phyloP scores from a whole-genome alignment of 2,113 vertebrate genomes.

The Rousettus leschenaultii region DNA sequence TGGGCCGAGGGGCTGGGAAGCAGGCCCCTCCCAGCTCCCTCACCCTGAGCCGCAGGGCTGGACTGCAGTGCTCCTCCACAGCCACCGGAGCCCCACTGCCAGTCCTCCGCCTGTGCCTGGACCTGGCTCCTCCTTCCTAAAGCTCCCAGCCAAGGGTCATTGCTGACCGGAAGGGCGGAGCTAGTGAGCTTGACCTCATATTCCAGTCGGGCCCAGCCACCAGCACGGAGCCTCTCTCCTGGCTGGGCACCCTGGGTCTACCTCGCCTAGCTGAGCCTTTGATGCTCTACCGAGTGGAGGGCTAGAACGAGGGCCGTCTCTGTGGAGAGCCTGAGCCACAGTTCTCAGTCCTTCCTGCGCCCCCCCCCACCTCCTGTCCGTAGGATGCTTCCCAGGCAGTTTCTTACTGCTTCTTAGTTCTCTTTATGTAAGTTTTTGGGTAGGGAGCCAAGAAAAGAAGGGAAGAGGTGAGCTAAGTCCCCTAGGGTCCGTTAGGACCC shows the following conservation, averaged over 20 bases:
- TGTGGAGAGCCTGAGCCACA: accelerated
- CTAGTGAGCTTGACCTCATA: background rate
- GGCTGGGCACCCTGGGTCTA: no score
- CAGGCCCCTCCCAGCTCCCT: accelerated
- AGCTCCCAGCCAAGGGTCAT: no score
- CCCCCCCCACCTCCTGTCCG: accelerated
- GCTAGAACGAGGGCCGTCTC: accelerated
- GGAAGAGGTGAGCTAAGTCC: background rate
- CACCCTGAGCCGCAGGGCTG: accelerated
- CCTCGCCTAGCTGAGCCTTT: no score
- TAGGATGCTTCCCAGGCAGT: background rate
- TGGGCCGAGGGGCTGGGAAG: background rate
- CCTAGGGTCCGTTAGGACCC: background rate
- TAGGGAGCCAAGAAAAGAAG: background rate
- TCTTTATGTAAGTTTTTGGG: background rate
- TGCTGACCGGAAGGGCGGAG: background rate
- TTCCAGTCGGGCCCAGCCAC: background rate
- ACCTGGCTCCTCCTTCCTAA: background rate
- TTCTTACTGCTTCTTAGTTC: background rate
- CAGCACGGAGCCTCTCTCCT: background rate
- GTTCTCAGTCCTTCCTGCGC: background rate
- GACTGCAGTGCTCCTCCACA: accelerated
- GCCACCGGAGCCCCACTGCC: accelerated
- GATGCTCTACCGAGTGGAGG: background rate
- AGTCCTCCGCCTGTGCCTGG: accelerated